Evolutionary conservation across 2,797 vertebrate species (phyloP), one percentile per base, ranked within the genome.

Genomic region (Erpetoichthys calabaricus): DNA sequence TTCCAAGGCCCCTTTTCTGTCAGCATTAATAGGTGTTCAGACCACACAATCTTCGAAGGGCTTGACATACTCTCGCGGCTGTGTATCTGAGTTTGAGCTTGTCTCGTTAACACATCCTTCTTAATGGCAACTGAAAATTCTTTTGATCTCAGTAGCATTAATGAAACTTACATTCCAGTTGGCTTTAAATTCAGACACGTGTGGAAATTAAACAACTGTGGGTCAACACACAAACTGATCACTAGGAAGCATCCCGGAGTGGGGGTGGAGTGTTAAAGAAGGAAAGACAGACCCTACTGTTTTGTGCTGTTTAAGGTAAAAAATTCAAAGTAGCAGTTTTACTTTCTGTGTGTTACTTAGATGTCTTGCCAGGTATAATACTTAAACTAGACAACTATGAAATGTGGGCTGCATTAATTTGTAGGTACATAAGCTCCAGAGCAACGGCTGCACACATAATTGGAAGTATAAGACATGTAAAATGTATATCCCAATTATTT

Each of bases 21-120:
- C 93, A 93, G 82, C 80, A 90, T 88, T 90, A 93, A 98, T 96
- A 90, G 86, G 83, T 81, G 85, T 76, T 89, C 86, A 84, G 85
- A 90, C 81, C 86, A 83, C 82, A 88, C 86, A 89, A 86, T 92
- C 91, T 92, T 89, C 68, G 80, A 78, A 65, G 79, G 62, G 75
- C 68, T 81, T 82, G 86, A 85, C 83, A 83, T 73, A 82, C 86
- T 84, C 81, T 80, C 77, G 80, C 87, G 80, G 77, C 79, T 79
- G 65, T 64, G 60, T 64, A 69, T 76, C 84, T 80, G 76, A 76
- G 79, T 84, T 82, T 73, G 75, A 80, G 71, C 80, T 61, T 62
- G 72, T 75, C 80, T 76, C 62, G 69, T 74, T 78, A 83, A 84
- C 74, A 72, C 75, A 83, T 79, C 75, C 77, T 79, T 80, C 76